phyloP scores from a whole-genome alignment of 2,113 vertebrate genomes.

The Chionodraco myersi region DNA sequence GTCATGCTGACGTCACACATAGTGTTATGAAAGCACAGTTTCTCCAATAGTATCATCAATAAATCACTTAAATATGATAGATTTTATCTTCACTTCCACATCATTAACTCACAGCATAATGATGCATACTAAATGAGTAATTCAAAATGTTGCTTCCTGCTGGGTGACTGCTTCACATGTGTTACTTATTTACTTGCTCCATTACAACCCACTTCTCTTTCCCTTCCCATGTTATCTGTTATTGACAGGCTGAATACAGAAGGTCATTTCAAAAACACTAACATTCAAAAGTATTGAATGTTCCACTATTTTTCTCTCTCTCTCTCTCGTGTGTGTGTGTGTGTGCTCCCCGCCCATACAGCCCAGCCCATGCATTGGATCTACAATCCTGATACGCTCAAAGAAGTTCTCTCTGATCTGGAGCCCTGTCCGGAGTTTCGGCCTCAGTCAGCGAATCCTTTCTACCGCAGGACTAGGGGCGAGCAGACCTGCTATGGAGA shows the following conservation, averaged over 20 bases:
- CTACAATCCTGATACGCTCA: constrained; percentile 70
- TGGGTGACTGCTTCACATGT: background rate
- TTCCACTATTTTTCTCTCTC: constrained; percentile 8
- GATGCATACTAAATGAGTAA: background rate
- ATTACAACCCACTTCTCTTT: background rate
- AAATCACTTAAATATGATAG: background rate
- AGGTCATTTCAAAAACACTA: constrained; percentile 8
- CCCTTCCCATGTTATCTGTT: constrained; percentile 5
- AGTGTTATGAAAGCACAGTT: constrained; percentile 8
- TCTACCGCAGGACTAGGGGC: constrained; percentile 74
- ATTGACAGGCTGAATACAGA: constrained; percentile 4
- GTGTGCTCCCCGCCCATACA: constrained; percentile 35
- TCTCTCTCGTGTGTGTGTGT: background rate
- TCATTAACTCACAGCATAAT: background rate
- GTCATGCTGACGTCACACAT: constrained; percentile 18
- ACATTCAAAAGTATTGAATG: constrained; percentile 18
- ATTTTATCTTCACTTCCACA: too few species aligned
- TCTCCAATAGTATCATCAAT: background rate
- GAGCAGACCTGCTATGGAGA: constrained; percentile 83
- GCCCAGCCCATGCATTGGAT: constrained; percentile 85
- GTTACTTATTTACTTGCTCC: background rate
- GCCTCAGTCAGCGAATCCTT: constrained; percentile 79
- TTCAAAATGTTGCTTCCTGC: background rate
- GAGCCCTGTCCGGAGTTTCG: constrained; percentile 80
- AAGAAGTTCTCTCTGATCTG: constrained; percentile 69